Base-by-base conservation (phyloP, 2,797 vertebrate genomes). In the Spinibarbus caldwelli region DNA sequence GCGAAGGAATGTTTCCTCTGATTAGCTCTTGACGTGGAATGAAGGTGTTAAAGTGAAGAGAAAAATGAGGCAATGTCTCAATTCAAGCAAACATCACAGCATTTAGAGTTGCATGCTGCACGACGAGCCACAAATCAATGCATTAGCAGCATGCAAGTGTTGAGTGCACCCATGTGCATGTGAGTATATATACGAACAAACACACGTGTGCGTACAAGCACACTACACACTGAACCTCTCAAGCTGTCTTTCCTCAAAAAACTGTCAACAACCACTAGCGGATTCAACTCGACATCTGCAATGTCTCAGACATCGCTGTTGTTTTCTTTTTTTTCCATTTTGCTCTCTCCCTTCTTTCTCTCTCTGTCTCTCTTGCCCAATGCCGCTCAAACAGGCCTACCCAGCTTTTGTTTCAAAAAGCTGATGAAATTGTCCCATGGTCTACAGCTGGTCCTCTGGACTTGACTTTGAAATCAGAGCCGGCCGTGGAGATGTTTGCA, bases 391-490 rank as follows among this genome's bases (percentile, higher is more conserved):
- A 94, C 92, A 93, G 94, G 91, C 93, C 89, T 90, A 91, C 85
- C 90, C 89, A 86, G 94, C 94, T 96, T 97, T 94, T 94, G 94
- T 96, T 96, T 96, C 95, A 95, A 96, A 96, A 95, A 90, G 93
- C 94, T 93, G 88, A 90, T 88, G 72, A 94, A 93, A 93, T 92
- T 90, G 86, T 88, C 52, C 92, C 59, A n/a, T 91, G 90, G 88
- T 91, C 91, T 91, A 93, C 96, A 97, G 96, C 96, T 97, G 96
- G 94, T 93, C 88, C 80, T 86, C 88, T 92, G 92, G 91, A 94
- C 91, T 92, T 0, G 89, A 92, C 96, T 97, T 97, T 97, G 97
- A 97, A 97, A 97, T 94, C 84, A 34, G 96, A 98, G 93, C 90
- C 36, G 86, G 4, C 88, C 66, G 71, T 87, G 79, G 90, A 92